Base-by-base conservation (phyloP, 2,113 vertebrate species). In the Phodopus roborovskii region DNA sequence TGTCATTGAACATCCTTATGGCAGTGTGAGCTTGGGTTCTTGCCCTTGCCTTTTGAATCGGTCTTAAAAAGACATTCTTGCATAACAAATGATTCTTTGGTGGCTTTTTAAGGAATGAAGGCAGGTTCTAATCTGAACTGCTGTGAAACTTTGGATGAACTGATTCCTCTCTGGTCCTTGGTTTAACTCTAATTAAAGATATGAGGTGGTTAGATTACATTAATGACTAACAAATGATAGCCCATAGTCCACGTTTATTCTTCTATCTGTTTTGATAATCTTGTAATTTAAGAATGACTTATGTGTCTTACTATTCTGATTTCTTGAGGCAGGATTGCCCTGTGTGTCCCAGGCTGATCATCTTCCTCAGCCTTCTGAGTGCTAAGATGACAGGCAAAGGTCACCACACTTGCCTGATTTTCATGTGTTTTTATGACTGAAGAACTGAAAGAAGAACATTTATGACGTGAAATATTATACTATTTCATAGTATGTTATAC, bases 131-230 rank as follows among this genome's bases (percentile, higher is more conserved):
- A 68, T 58, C 36, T 73, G 78, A 15, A 66, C 66, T 92, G 56
- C 92, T 95, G 26, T 89, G 78, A 92, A 86, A 73, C 22, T 60
- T 88, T 42, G 79, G 39, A 4, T 53, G 36, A 87, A 42, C 89
- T 28, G 50, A 84, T 79, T 95, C 16, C 12, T 95, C 88, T 84
- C 92, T 96, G 93, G 77, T 77, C 75, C 58, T 89, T n/a, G 58
- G 75, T 92, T 96, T 77, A 73, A 79, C 78, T 73, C 30, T 87
- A 74, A 24, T 36, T 39, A 56, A 73, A 62, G 90, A 92, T 20
- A 82, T 74, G 56, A 83, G 81, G 39, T 58, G 13, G 8, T 74
- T 83, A 19, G 81, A 17, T 17, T 93, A 74, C 17, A 53, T 53
- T 30, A 20, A 36, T 42, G 33, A 8, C 39, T 77, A n/a, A 30